Base-by-base conservation (phyloP, 2,888 invertebrate species). In the Rhagonycha fulva region DNA sequence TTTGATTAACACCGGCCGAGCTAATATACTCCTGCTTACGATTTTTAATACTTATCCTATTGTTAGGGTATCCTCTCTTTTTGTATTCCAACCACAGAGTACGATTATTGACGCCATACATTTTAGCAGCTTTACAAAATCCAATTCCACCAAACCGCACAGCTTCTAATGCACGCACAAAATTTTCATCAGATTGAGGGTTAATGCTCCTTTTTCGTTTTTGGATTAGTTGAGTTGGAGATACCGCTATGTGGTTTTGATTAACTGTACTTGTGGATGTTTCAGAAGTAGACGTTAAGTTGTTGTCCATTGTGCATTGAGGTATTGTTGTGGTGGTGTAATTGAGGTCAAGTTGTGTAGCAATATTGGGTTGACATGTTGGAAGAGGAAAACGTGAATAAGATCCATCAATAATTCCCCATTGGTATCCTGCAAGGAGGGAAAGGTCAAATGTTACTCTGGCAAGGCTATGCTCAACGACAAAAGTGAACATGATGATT, bases 1-100 rank as follows among this genome's bases (percentile, higher is more conserved):
- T 89, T 85, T 92, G 91, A 70, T 89, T 87, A 84, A 76, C 19
- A 23, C 47, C 32, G 23, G 93, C 92, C 0, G 70, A 63, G 26
- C 66, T 70, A 12, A 69, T 62, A 67, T 69, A 75, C 77, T 93
- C 91, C 81, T 94, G 94, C 72, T 94, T 93, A 68, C 95, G 89
- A 80, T 92, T 93, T 84, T 94, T 94, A 80, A 95, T 92, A 85
- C 94, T 94, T 12, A 94, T 92, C 81, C 95, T 89, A 84, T 93
- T 94, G 83, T 94, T 94, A 1, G 95, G 95, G 86, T 95, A 95
- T 0, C 95, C 95, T 66, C 94, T 92, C 86, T 94, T 95, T 84
- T 94, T 95, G 85, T 95, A 95, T 85, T 95, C 95, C 61, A 95
- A 88, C 95, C 95, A 95, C 3, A 96, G 89, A 0, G 95, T 95